Evolutionary conservation across 1,140 invertebrate genomes (phyloP).

Genomic region (Drosophila murphyi): DNA sequence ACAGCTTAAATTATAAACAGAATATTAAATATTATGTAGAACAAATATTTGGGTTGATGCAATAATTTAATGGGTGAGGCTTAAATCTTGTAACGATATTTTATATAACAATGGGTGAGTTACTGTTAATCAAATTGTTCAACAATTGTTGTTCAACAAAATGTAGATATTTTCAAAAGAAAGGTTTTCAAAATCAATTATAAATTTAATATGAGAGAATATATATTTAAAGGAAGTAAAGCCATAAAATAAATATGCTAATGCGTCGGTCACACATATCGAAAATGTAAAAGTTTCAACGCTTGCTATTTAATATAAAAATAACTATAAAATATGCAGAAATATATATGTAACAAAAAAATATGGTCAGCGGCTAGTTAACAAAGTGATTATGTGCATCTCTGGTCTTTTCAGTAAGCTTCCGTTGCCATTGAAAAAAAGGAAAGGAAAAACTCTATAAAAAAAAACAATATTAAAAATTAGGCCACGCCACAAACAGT

Average conservation of each 20-base stretch:
- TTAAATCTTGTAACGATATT: neutral
- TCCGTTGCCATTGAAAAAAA: slow-evolving; percentile 40
- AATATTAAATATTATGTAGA: slow-evolving; percentile 24
- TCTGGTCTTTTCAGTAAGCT: slow-evolving; percentile 44
- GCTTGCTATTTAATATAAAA: neutral
- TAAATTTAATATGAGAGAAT: too few relatives aligned
- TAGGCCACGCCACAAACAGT: slow-evolving; percentile 69
- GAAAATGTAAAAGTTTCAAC: neutral
- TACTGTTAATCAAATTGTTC: too few relatives aligned
- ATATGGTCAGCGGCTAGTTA: slow-evolving; percentile 4
- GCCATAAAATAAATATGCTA: too few relatives aligned
- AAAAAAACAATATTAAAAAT: slow-evolving; percentile 32
- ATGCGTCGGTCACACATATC: too few relatives aligned
- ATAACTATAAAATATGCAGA: neutral
- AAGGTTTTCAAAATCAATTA: too few relatives aligned
- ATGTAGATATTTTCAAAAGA: too few relatives aligned
- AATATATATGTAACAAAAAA: neutral
- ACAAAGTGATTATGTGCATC: slow-evolving; percentile 15
- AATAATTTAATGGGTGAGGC: neutral
- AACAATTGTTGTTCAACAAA: too few relatives aligned
- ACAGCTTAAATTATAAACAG: slow-evolving; percentile 13
- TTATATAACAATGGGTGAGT: too few relatives aligned
- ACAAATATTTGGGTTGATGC: neutral
- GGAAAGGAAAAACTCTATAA: slow-evolving; percentile 25
- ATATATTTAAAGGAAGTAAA: too few relatives aligned